Conservation (phyloP, 2,797 vertebrate species). For the Gephyroberyx darwinii region DNA sequence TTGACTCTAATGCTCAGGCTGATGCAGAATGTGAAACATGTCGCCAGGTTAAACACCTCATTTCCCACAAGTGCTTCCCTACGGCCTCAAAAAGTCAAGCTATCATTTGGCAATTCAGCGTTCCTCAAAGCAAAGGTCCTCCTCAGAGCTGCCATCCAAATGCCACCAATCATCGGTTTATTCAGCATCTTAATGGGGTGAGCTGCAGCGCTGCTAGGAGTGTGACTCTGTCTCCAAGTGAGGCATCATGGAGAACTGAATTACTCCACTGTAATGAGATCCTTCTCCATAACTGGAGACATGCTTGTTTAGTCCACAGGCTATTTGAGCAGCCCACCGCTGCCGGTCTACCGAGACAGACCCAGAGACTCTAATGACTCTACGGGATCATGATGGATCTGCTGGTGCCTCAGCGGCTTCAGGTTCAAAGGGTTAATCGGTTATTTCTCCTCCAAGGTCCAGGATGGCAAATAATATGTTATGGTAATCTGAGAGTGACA, state of each 20-base stretch:
- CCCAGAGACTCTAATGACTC: conserved; percentile 47
- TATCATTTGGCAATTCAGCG: conserved; percentile 6
- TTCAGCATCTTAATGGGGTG: conserved; percentile 3
- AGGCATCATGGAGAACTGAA: not conserved
- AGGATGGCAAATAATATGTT: conserved; percentile 21
- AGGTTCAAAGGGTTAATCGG: conserved; percentile 55
- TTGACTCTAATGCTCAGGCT: conserved; percentile 19
- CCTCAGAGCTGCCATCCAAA: conserved; percentile 19
- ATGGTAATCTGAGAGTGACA: not conserved
- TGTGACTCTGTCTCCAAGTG: conserved; percentile 4
- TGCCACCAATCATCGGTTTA: conserved; percentile 39
- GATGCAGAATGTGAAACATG: conserved; percentile 13
- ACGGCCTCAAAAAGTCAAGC: conserved; percentile 36
- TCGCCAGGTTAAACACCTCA: conserved; percentile 36
- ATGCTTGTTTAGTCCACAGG: conserved; percentile 28
- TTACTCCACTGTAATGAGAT: conserved; percentile 23
- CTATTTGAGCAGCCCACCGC: conserved; percentile 20
- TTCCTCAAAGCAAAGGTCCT: conserved; percentile 12
- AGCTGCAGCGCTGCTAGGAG: conserved; percentile 7
- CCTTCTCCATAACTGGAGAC: conserved; percentile 13
- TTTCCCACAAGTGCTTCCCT: conserved; percentile 30
- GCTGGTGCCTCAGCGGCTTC: conserved; percentile 42
- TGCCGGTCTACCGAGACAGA: conserved; percentile 16
- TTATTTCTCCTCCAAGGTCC: conserved; percentile 33
- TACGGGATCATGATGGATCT: conserved; percentile 38